These are phyloP conservation scores for Cataglyphis rosenhaueri DNA, from an alignment of 2,888 invertebrate species.

Conservation along the genomic window DNA sequence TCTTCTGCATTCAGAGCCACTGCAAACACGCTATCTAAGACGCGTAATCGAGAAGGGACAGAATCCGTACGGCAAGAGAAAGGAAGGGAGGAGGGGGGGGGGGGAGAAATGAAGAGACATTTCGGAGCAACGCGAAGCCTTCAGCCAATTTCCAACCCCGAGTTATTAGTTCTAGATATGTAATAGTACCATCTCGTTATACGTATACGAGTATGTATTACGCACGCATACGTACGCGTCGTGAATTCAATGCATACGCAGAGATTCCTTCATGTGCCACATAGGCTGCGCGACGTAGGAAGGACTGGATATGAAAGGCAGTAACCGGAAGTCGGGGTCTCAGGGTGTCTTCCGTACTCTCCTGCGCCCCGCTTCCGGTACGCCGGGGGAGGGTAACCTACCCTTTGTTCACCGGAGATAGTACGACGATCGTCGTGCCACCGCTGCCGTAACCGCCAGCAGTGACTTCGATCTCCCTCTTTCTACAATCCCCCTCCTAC, in stretches of 20 bases:
- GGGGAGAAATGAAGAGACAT: conserved; percentile 58
- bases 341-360: conserved; percentile 67
- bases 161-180: conserved; percentile 75
- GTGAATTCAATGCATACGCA: background rate
- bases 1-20: conserved; percentile 43
- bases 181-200: conserved; percentile 50
- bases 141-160: conserved; percentile 74
- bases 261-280: conserved; percentile 41
- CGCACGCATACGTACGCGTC: conserved; percentile 19
- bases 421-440: conserved; percentile 73
- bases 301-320: conserved; percentile 58
- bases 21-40: conserved; percentile 46
- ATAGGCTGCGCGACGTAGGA: conserved; percentile 29
- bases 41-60: conserved; percentile 46
- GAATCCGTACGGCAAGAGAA: background rate
- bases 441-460: conserved; percentile 64
- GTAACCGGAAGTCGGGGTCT: conserved; percentile 73
- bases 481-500: conserved; percentile 6
- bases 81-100: background rate
- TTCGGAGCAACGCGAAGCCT: conserved; percentile 51
- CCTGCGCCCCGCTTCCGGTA: conserved; percentile 69
- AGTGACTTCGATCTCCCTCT: conserved; percentile 55
- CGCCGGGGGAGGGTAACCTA: conserved; percentile 51
- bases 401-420: conserved; percentile 75
- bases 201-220: background rate